These are phyloP conservation scores for Lepetodrilus schrolli DNA, from an alignment of 2,888 invertebrate genomes.

Conservation along the genomic window DNA sequence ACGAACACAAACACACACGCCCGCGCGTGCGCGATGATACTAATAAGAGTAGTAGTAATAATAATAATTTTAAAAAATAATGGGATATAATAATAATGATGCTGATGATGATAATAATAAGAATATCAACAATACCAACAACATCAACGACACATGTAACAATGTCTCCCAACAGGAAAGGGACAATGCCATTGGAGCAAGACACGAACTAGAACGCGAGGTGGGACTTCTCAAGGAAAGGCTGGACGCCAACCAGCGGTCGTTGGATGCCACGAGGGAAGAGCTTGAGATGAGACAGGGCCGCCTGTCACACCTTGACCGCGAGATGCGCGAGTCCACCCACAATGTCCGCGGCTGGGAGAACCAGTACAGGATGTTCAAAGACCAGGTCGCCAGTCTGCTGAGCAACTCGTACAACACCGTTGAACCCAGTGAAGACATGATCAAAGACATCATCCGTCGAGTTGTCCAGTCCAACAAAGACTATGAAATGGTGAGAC, in stretches of 20 bases:
- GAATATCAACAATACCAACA: not conserved
- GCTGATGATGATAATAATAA: not conserved
- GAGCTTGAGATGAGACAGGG: conserved; percentile 64
- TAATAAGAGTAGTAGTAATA: too few species aligned
- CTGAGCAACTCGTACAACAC: conserved; percentile 57
- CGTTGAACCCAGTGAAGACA: conserved; percentile 66
- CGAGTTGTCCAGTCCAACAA: conserved; percentile 49
- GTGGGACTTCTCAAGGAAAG: conserved; percentile 62
- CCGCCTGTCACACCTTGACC: conserved; percentile 52
- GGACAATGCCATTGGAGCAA: conserved; percentile 62
- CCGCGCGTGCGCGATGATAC: too few species aligned
- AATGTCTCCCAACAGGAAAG: conserved; percentile 59
- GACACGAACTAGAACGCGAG: conserved; percentile 66
- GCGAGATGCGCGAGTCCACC: conserved; percentile 49
- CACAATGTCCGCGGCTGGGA: conserved; percentile 51
- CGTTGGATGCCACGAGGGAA: conserved; percentile 58
- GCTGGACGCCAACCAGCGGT: conserved; percentile 62
- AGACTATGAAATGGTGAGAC: conserved; percentile 67
- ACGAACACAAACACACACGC: too few species aligned
- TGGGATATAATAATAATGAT: not conserved
- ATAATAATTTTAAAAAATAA: too few species aligned
- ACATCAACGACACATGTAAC: not conserved
- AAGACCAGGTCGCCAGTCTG: conserved; percentile 67
- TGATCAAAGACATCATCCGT: conserved; percentile 63
- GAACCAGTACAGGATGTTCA: conserved; percentile 61